These are phyloP conservation scores for Furcifer pardalis DNA, from an alignment of 2,797 vertebrate genomes.

Conservation along the genomic window DNA sequence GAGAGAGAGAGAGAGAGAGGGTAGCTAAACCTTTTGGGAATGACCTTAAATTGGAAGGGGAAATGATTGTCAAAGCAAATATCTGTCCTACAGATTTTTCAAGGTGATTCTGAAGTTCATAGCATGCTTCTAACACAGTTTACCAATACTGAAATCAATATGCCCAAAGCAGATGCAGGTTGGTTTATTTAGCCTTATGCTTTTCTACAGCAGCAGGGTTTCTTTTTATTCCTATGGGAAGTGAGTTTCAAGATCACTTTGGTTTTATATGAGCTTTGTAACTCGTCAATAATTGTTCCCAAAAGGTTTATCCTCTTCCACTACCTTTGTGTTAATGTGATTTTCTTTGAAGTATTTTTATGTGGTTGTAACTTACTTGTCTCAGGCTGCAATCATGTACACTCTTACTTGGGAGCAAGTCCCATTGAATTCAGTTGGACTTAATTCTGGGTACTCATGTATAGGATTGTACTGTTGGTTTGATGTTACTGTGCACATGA, in stretches of 20 bases:
- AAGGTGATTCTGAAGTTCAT: conserved; percentile 54
- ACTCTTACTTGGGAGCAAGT: not conserved
- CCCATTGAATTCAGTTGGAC: not conserved
- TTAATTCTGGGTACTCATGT: not conserved
- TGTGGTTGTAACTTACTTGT: conserved; percentile 56
- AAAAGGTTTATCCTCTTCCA: conserved; percentile 48
- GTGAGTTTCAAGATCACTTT: conserved; percentile 37
- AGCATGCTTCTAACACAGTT: conserved; percentile 54
- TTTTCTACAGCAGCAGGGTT: conserved; percentile 31
- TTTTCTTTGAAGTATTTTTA: conserved; percentile 50
- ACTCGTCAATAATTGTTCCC: conserved; percentile 53
- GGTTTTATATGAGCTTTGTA: conserved; percentile 20
- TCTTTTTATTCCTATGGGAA: conserved; percentile 56
- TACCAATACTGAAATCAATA: conserved; percentile 58
- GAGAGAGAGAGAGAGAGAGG: no score
- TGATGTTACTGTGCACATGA: conserved; percentile 70
- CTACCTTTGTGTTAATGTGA: conserved; percentile 54
- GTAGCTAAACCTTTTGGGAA: conserved; percentile 59
- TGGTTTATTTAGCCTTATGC: conserved; percentile 54
- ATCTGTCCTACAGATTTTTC: conserved; percentile 35
- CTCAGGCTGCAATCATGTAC: conserved; percentile 4
- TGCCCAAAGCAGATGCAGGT: conserved; percentile 44
- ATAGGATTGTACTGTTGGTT: conserved; percentile 28
- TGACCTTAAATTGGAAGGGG: conserved; percentile 34
- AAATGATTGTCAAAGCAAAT: conserved; percentile 28